phyloP scores from a whole-genome alignment of 2,797 vertebrate species.

The Crotalus adamanteus region DNA sequence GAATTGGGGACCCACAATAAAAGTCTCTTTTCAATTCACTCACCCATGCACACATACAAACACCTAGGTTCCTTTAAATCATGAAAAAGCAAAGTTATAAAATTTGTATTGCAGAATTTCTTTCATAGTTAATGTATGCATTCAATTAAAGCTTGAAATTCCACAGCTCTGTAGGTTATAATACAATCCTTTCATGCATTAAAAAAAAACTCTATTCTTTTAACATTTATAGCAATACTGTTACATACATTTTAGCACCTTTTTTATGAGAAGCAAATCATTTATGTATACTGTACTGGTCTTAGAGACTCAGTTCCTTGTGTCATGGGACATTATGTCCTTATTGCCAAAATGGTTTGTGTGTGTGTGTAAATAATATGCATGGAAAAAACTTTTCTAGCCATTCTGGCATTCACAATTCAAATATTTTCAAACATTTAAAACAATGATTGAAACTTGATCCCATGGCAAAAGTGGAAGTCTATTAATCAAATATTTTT shows the following conservation, averaged over 20 bases:
- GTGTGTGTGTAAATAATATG: slow-evolving; percentile 20
- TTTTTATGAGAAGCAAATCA: not conserved
- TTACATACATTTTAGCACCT: not conserved
- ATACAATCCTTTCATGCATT: not conserved
- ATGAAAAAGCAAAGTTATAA: not conserved
- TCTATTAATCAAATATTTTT: slow-evolving; percentile 57
- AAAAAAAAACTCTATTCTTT: not conserved
- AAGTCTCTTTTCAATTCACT: not conserved
- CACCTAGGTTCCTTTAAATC: not conserved
- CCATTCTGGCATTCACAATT: slow-evolving; percentile 29
- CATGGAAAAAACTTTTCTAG: slow-evolving; percentile 1
- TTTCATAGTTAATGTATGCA: not conserved
- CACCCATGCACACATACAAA: not conserved
- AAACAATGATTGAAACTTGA: slow-evolving; percentile 47
- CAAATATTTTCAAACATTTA: slow-evolving; percentile 43
- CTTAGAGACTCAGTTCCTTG: not conserved
- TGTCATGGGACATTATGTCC: not conserved
- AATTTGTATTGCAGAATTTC: not conserved
- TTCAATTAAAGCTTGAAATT: not conserved
- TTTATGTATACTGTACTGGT: not conserved
- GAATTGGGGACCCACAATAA: not conserved
- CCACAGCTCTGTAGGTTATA: not conserved
- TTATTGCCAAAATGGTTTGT: not conserved
- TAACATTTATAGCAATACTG: not conserved
- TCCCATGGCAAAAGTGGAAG: slow-evolving; percentile 51